These are phyloP conservation scores for Pseudolaguvia tuberculata DNA, from an alignment of 2,113 vertebrate species.

Conservation along the genomic window DNA sequence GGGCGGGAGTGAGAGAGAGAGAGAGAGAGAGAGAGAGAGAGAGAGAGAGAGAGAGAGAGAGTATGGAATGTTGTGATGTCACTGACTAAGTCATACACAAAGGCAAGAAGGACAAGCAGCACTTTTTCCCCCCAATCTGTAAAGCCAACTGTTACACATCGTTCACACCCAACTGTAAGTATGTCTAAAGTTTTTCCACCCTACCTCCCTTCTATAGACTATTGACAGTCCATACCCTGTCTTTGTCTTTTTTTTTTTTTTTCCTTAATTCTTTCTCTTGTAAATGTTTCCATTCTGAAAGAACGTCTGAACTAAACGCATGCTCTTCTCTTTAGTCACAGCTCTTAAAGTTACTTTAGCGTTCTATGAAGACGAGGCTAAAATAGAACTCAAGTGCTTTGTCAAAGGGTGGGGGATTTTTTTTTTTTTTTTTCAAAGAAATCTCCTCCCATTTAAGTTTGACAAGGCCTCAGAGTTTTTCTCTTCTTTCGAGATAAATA, in stretches of 20 bases:
- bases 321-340: constrained; percentile 32
- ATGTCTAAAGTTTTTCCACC: constrained; percentile 46
- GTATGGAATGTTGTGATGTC: constrained; percentile 78
- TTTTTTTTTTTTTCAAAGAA: constrained; percentile 45
- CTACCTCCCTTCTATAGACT: constrained; percentile 15
- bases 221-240: constrained; percentile 39
- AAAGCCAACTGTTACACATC: constrained; percentile 64
- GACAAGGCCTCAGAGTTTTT: background rate
- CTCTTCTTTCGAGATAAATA: constrained; percentile 16
- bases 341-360: constrained; percentile 37
- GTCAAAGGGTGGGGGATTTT: constrained; percentile 37
- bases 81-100: constrained; percentile 67
- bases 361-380: constrained; percentile 41
- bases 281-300: constrained; percentile 54
- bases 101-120: constrained; percentile 65
- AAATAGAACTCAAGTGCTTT: constrained; percentile 50
- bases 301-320: constrained; percentile 23
- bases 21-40: constrained; percentile 43
- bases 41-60: constrained; percentile 44
- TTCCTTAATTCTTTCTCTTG: constrained; percentile 45
- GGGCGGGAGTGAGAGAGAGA: constrained; percentile 27
- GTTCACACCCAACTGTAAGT: constrained; percentile 71
- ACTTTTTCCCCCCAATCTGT: constrained; percentile 63
- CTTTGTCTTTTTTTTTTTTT: constrained; percentile 3
- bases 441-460: constrained; percentile 63